Evolutionary conservation across 2,113 vertebrate genomes (phyloP).

Genomic region (Sinocyclocheilus grahami): DNA sequence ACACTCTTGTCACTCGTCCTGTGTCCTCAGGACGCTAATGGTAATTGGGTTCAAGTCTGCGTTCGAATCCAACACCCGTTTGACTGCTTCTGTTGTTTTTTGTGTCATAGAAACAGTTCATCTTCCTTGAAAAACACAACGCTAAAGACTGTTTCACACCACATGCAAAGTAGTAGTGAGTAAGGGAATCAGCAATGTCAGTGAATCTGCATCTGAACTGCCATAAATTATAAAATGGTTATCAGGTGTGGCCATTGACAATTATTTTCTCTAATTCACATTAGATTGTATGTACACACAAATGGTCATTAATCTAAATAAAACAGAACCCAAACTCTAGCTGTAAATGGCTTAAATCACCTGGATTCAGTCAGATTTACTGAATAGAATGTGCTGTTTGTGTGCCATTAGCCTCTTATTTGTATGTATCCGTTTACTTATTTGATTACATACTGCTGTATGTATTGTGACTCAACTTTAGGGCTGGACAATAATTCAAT

Average conservation of each 20-base stretch:
- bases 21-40: constrained; percentile 9
- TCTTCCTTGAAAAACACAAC: neutral
- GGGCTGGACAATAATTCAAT: too few relatives aligned
- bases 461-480: neutral
- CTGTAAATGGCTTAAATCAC: neutral
- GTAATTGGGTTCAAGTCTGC: constrained; percentile 9
- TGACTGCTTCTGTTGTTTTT: neutral
- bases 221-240: too few relatives aligned
- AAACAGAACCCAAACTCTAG: neutral
- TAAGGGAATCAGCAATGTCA: neutral
- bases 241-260: too few relatives aligned
- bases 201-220: neutral
- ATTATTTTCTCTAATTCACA: too few relatives aligned
- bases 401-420: neutral
- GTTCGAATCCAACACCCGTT: neutral
- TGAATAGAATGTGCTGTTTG: neutral
- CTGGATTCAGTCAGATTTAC: neutral
- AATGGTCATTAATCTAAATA: too few relatives aligned
- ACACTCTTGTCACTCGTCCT: neutral
- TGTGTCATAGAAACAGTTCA: neutral
- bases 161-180: neutral
- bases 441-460: neutral
- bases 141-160: neutral
- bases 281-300: too few relatives aligned
- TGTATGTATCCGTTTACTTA: neutral